These are phyloP conservation scores for Bicyclus anynana DNA, from an alignment of 1,140 invertebrate genomes.

Conservation along the genomic window DNA sequence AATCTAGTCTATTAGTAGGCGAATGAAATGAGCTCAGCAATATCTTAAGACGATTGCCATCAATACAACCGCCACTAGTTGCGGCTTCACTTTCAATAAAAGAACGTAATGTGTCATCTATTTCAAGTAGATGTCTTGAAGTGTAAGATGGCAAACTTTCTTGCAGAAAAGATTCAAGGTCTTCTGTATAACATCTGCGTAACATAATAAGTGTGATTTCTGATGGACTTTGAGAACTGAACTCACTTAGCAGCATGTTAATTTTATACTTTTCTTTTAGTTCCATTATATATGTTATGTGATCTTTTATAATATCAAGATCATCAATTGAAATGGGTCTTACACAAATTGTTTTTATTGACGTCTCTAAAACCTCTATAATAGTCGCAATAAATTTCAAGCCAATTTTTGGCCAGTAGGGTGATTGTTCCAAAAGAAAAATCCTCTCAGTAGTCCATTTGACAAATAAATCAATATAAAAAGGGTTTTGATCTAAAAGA, in stretches of 20 bases:
- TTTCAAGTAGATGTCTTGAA: conserved; percentile 53
- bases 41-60: conserved; percentile 54
- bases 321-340: conserved; percentile 64
- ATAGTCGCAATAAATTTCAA: conserved; percentile 64
- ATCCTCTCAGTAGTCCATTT: conserved; percentile 65
- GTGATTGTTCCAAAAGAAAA: conserved; percentile 59
- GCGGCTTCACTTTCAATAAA: conserved; percentile 66
- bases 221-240: conserved; percentile 52
- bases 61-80: conserved; percentile 53
- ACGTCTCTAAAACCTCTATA: conserved; percentile 50
- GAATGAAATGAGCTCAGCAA: conserved; percentile 55
- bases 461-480: conserved; percentile 64
- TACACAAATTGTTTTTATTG: conserved; percentile 55
- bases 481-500: conserved; percentile 61
- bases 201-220: conserved; percentile 66
- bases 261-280: conserved; percentile 70
- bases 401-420: conserved; percentile 70
- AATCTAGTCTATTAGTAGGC: conserved; percentile 52
- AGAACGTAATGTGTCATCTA: conserved; percentile 53
- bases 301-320: conserved; percentile 56
- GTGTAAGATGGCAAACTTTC: conserved; percentile 56
- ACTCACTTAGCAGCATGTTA: conserved; percentile 62
- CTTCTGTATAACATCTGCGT: conserved; percentile 65
- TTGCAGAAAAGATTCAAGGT: conserved; percentile 56
- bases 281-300: conserved; percentile 59